phyloP scores from a whole-genome alignment of 1,140 invertebrate species.

The Musca domestica region DNA sequence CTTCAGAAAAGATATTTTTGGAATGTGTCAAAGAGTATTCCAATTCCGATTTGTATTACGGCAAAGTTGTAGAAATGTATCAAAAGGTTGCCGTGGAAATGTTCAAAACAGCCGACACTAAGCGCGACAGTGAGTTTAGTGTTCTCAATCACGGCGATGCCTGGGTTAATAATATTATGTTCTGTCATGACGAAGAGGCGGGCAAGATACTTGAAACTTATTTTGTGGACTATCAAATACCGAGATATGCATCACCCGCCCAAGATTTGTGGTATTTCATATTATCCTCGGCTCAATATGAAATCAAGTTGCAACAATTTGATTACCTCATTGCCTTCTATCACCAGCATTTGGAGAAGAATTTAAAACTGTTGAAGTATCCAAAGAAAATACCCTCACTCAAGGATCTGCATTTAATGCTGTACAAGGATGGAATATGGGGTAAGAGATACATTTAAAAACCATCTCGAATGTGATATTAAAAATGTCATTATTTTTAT shows the following conservation, averaged over 20 bases:
- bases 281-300: conserved; percentile 34
- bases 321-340: conserved; percentile 41
- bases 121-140: conserved; percentile 57
- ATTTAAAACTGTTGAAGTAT: conserved; percentile 36
- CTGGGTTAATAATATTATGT: conserved; percentile 53
- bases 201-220: conserved; percentile 33
- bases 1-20: conserved; percentile 26
- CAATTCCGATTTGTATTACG: conserved; percentile 30
- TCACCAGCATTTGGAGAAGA: conserved; percentile 34
- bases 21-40: conserved; percentile 33
- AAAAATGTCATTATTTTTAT: not conserved
- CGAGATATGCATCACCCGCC: conserved; percentile 36
- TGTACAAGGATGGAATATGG: conserved; percentile 36
- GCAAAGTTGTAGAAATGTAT: conserved; percentile 2
- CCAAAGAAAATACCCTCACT: conserved; percentile 46
- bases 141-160: conserved; percentile 65
- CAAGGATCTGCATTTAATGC: conserved; percentile 36
- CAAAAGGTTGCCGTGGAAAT: conserved; percentile 23
- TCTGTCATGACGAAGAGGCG: conserved; percentile 40
- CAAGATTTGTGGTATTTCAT: conserved; percentile 48
- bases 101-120: conserved; percentile 29
- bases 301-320: conserved; percentile 35
- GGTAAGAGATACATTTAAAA: too few relatives aligned
- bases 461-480: not conserved
- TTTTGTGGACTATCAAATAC: conserved; percentile 52